Conservation (phyloP, 2,888 invertebrate genomes). For the Drosophila peninsularis region DNA sequence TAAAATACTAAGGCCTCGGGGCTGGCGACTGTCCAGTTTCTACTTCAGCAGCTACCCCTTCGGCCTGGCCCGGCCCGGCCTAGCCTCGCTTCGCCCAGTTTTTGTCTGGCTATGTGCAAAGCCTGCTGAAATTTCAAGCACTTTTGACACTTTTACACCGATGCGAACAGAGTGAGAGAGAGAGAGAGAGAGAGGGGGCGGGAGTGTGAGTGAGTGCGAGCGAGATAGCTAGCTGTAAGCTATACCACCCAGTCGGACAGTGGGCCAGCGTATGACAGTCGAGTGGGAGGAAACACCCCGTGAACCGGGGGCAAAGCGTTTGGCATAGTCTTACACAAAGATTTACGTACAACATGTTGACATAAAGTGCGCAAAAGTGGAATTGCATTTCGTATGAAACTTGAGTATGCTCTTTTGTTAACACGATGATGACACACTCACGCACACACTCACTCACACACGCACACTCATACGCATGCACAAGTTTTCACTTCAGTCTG, state of each 20-base stretch:
- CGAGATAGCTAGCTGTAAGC: slow-evolving; percentile 38
- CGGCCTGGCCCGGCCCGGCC: not conserved
- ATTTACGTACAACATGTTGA: slow-evolving; percentile 81
- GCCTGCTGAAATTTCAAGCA: slow-evolving; percentile 79
- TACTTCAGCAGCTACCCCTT: slow-evolving; percentile 18
- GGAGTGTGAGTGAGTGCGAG: not conserved
- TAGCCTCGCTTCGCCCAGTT: slow-evolving; percentile 20
- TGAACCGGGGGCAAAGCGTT: slow-evolving; percentile 66
- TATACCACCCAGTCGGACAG: slow-evolving; percentile 53
- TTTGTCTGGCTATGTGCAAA: slow-evolving; percentile 40
- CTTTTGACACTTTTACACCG: slow-evolving; percentile 74
- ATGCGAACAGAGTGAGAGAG: not conserved
- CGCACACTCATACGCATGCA: not conserved
- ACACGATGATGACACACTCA: slow-evolving; percentile 67
- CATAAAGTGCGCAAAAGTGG: slow-evolving; percentile 81
- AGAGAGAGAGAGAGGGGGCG: not conserved
- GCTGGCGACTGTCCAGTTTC: slow-evolving; percentile 59
- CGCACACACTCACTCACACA: slow-evolving; percentile 1
- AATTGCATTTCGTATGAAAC: slow-evolving; percentile 82
- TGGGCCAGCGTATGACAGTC: slow-evolving; percentile 28
- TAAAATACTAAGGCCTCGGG: slow-evolving; percentile 8
- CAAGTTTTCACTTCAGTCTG: slow-evolving; percentile 32
- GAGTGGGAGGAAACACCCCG: slow-evolving; percentile 22
- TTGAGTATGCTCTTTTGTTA: slow-evolving; percentile 81
- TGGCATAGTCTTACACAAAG: slow-evolving; percentile 81